Base-by-base conservation (phyloP, 2,113 vertebrate genomes). In the Rhodinocichla rosea region DNA sequence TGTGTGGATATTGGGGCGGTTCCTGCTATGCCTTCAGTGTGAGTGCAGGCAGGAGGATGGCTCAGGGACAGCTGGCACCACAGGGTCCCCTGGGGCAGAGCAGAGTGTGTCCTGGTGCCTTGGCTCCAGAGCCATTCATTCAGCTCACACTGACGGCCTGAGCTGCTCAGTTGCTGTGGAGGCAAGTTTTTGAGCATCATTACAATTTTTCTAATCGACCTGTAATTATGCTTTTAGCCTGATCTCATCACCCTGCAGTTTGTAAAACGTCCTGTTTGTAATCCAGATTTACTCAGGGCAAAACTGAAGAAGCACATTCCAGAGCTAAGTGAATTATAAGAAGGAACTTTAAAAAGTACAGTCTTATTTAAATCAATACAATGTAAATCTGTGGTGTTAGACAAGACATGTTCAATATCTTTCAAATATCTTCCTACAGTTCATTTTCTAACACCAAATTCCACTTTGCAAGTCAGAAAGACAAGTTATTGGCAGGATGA, bases 141-240 rank as follows among this genome's bases (percentile, higher is more conserved):
- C 49, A 56, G 64, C 73, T 35, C 2, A 0, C 0, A 0, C 42
- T 50, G 65, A 40, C 27, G 73, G 71, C 50, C 39, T 9, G 68
- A 62, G 39, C 71, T 82, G 56, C 60, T 50, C 33, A 27, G 10
- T n/a, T 42, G 33, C 68, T 4, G 1, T 39, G 42, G 44, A 82
- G 40, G 33, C 82, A 79, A 50, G 45, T 20, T 87, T 83, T 47
- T 50, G 23, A 87, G 49, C 74, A 37, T 63, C 52, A 1, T 50
- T 60, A 8, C 11, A 4, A 0, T 73, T 89, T 70, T 88, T 68
- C 59, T 74, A 17, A 74, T 70, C 0, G 10, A 35, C 33, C 20
- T 75, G 35, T 33, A 70, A 33, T 83, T 82, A 44, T 20, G 19
- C 30, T 64, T 91, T 81, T 75, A 79, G 65, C 35, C 22, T 73